Base-by-base conservation (phyloP, 2,113 vertebrate genomes). In the Oryzias melastigma region DNA sequence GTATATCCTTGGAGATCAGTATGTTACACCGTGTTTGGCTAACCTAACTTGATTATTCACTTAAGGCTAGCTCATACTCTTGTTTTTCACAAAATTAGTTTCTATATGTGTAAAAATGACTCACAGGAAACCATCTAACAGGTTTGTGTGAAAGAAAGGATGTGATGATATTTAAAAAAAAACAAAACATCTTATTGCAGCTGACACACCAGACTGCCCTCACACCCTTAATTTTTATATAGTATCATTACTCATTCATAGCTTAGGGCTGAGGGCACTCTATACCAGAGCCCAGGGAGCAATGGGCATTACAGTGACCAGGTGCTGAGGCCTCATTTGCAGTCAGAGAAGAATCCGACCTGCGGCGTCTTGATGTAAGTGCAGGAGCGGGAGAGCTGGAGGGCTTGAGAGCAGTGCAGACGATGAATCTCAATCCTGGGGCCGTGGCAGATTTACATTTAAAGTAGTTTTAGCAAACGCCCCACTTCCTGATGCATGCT, bases 361-460 rank as follows among this genome's bases (percentile, higher is more conserved):
- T 35, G 75, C 57, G 46, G 70, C 71, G 79, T 77, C 78, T 72
- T 56, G 46, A 85, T 80, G 72, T 76, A 69, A 57, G 65, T 78
- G 73, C 77, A 62, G 71, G 71, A 35, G 74, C 54, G 67, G 77
- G 78, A 60, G 74, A 73, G 79, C 77, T 70, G 62, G 80, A 73
- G 62, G 73, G 76, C 52, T 71, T 78, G 66, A 52, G 81, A 83
- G 71, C 68, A 49, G 80, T 43, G 58, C 66, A 75, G 75, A 75
- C 68, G 73, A 85, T 89, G 87, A 89, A 88, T 92, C 88, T 90
- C 87, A 87, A 88, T 92, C 82, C 78, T 60, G 71, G 67, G 77
- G 73, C 79, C 65, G 13, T 85, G 82, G 77, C 84, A 88, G 88
- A 91, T 92, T 91, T 92, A 89, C 89, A 91, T 91, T 92, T 91